phyloP scores from a whole-genome alignment of 2,888 invertebrate genomes.

The Leptinotarsa juncta region DNA sequence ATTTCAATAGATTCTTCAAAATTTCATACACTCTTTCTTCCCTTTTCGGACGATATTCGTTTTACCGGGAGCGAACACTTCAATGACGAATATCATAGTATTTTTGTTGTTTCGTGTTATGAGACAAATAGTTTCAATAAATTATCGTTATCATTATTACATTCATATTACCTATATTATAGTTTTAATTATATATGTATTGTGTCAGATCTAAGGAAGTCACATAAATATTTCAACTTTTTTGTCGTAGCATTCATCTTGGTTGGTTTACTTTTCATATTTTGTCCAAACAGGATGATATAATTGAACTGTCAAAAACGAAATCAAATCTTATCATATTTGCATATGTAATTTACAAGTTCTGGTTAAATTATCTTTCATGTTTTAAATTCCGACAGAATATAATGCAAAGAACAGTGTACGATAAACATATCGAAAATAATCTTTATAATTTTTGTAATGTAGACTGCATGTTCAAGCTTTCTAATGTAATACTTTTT shows the following conservation, averaged over 20 bases:
- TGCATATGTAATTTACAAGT: not conserved
- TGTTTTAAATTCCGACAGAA: not conserved
- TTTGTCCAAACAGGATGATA: not conserved
- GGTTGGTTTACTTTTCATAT: not conserved
- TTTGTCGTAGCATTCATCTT: not conserved
- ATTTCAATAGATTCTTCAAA: no score
- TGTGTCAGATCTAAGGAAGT: not conserved
- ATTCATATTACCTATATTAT: no score
- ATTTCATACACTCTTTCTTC: no score
- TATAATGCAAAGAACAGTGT: not conserved
- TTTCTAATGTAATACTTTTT: conserved; percentile 37
- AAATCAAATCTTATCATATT: not conserved
- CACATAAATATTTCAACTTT: not conserved
- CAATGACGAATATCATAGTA: no score
- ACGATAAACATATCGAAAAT: conserved; percentile 3
- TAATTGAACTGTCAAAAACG: not conserved
- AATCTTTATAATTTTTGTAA: conserved; percentile 21
- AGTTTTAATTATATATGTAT: no score
- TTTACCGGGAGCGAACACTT: no score
- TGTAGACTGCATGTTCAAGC: conserved; percentile 22
- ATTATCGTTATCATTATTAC: no score
- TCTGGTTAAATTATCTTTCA: not conserved
- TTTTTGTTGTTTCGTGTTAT: no score
- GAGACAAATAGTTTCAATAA: no score
- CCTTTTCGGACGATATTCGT: no score